These are phyloP conservation scores for Penaeus japonicus DNA, from an alignment of 1,140 invertebrate species.

Conservation along the genomic window DNA sequence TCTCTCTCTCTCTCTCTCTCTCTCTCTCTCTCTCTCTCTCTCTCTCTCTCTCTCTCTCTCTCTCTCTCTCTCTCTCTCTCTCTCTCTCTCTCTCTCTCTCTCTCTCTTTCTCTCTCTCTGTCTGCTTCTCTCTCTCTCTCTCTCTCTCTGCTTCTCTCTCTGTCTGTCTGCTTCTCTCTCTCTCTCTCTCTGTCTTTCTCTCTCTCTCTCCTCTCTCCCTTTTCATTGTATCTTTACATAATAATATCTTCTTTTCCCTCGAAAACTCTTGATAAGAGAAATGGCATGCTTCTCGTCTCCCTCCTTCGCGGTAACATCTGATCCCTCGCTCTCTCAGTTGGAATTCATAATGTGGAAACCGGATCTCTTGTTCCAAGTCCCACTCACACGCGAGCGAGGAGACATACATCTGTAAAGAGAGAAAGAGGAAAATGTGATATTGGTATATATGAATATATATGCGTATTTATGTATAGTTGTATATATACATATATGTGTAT, in stretches of 20 bases:
- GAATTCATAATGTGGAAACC: no score
- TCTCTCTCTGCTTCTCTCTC: background rate
- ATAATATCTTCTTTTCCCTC: background rate
- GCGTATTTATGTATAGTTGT: no score
- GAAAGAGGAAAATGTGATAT: no score
- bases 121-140: background rate
- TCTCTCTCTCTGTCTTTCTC: background rate
- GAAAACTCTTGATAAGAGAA: background rate
- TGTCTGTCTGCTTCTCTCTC: no score
- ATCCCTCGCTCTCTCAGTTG: no score
- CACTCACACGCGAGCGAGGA: no score
- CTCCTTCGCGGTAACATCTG: background rate
- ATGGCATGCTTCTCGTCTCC: background rate
- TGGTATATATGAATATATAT: no score
- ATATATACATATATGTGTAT: no score
- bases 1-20: background rate
- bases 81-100: background rate
- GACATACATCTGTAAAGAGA: no score
- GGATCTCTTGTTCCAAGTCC: no score
- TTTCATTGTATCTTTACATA: no score
- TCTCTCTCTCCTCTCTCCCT: background rate
- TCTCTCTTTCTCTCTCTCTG: background rate
- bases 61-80: background rate
- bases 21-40: background rate
- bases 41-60: background rate